A percentile compares a stretch with the other conserved stretches of the same genome.
These are phyloP conservation scores for Bedellia somnulentella DNA, from an alignment of 2,888 invertebrate species.

Conservation along the genomic window DNA sequence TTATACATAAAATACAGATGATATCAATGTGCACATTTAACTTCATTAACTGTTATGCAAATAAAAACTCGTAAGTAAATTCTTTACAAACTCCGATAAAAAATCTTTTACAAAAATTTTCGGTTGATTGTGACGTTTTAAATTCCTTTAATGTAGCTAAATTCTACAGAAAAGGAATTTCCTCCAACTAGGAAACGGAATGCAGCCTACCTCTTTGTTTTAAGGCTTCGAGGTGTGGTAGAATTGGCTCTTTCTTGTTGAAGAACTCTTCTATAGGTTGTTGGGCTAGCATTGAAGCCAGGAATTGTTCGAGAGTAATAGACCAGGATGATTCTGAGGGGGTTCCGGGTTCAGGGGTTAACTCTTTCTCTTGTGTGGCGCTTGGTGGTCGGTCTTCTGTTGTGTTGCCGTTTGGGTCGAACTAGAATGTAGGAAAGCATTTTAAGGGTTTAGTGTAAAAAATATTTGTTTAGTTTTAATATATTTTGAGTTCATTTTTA, in stretches of 20 bases:
- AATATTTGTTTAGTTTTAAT: conserved; percentile 1
- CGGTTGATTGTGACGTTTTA: too few relatives aligned
- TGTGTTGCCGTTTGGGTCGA: conserved; percentile 73
- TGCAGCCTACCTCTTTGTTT: conserved; percentile 38
- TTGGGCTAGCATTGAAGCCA: conserved; percentile 81
- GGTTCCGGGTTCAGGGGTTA: too few relatives aligned
- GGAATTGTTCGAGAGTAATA: conserved; percentile 84
- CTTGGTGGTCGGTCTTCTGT: conserved; percentile 22
- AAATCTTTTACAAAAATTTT: too few relatives aligned
- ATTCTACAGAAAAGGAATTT: too few relatives aligned
- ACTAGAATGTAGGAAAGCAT: too few relatives aligned
- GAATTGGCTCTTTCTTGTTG: conserved; percentile 35
- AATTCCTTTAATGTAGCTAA: too few relatives aligned
- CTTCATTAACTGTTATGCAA: too few relatives aligned
- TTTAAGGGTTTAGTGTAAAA: too few relatives aligned
- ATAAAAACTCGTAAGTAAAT: too few relatives aligned
- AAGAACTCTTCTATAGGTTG: conserved; percentile 77
- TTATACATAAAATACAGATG: too few relatives aligned
- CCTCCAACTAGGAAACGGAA: conserved; percentile 45
- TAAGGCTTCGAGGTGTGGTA: conserved; percentile 34
- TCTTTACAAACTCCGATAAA: too few relatives aligned
- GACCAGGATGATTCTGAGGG: conserved; percentile 70
- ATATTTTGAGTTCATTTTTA: not conserved
- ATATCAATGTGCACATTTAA: too few relatives aligned
- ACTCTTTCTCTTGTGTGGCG: conserved; percentile 17